Base-by-base conservation (phyloP, 2,113 vertebrate species). In the Larimichthys crocea region DNA sequence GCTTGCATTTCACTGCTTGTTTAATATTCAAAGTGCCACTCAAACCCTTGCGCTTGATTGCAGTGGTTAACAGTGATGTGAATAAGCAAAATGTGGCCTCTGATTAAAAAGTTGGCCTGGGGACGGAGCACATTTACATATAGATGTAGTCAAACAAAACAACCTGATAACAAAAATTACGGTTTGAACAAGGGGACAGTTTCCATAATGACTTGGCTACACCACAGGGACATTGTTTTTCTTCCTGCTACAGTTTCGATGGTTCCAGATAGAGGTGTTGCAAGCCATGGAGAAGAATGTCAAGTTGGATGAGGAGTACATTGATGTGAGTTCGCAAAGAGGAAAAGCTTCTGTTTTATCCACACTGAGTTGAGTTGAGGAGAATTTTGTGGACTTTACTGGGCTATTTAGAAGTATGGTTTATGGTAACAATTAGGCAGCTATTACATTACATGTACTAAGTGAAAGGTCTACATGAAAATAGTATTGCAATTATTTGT, bases 241-340 rank as follows among this genome's bases (percentile, higher is more conserved):
- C 9, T 42, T 71, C 7, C 10, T 75, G 66, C 84, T 87, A 0
- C 88, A 99, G 98, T 97, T 99, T 79, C 93, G 96, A 88, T 99
- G 96, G 9, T 98, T 99, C 91, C 97, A 98, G 0, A 81, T 96
- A 9, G 98, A 99, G 56, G 94, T 99, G 75, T 86, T 99, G 69
- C 97, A 98, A 90, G 96, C 97, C 75, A 97, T 99, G 97, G 97
- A 98, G 88, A 97, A 98, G 92, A 99, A 99, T 74, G 95, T 96
- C 67, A 97, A 97, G 87, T 83, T 99, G 92, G 98, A 99, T 14
- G 94, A 97, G 87, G 96, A 99, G 90, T 99, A 99, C 79, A 98
- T 99, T 69, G 95, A 95, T 10, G 98, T 98, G 87, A 96, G 97
- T 92, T 42, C 10, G 31, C 50, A 46, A 24, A 57, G 11, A 10